Percentiles rank a stretch among this genome's conserved stretches.
phyloP scores from a whole-genome alignment of 2,888 invertebrate genomes.

The Ariolimax columbianus region DNA sequence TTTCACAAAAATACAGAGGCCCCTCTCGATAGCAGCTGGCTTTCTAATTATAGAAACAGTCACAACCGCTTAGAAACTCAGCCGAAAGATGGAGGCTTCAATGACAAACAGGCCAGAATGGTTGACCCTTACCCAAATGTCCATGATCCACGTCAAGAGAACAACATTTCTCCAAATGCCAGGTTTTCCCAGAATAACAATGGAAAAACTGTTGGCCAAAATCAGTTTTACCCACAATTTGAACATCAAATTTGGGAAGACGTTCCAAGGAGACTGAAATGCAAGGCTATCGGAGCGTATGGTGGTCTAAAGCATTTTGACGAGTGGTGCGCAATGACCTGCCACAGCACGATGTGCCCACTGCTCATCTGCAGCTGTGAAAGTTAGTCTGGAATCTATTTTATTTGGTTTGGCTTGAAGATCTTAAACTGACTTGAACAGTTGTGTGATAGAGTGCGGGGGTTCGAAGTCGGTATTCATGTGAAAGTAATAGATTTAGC shows the following conservation, averaged over 20 bases:
- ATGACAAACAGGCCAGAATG: not conserved
- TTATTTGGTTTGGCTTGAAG: too few species aligned
- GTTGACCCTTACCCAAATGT: not conserved
- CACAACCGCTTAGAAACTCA: not conserved
- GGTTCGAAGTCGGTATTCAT: too few species aligned
- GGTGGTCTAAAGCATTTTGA: conserved; percentile 55
- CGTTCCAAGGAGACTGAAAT: conserved; percentile 17
- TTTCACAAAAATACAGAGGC: not conserved
- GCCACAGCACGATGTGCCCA: conserved; percentile 57
- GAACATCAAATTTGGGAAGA: not conserved
- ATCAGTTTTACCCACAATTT: conserved; percentile 19
- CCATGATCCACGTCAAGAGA: not conserved
- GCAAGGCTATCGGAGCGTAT: conserved; percentile 57
- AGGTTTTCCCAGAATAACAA: not conserved
- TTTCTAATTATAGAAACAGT: not conserved
- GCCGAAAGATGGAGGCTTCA: not conserved
- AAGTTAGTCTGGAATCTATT: not conserved
- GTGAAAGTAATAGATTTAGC: too few species aligned
- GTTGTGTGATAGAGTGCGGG: too few species aligned
- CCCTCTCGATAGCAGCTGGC: not conserved
- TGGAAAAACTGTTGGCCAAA: conserved; percentile 4
- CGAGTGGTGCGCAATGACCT: conserved; percentile 59
- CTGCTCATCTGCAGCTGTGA: conserved; percentile 57
- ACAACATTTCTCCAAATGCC: not conserved
- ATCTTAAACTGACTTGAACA: too few species aligned